Conservation (phyloP, 1,140 invertebrate genomes). For the Mizuhopecten yessoensis region DNA sequence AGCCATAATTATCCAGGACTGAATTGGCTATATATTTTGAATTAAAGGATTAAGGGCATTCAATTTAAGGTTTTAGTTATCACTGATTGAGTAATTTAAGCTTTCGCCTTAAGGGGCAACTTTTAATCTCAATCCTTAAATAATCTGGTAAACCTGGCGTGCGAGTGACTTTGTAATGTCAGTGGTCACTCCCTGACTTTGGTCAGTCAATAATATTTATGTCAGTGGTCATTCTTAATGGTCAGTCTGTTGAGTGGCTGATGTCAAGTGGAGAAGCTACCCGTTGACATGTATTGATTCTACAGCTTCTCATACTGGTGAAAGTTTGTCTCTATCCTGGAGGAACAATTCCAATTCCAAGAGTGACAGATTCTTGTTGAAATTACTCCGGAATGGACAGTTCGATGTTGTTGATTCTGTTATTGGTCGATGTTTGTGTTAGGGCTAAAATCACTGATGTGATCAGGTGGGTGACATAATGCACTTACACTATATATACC, state of each 20-base stretch:
- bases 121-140: neutral
- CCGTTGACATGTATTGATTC: neutral
- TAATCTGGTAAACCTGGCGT: neutral
- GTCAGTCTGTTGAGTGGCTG: neutral
- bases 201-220: neutral
- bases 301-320: neutral
- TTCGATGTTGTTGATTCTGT: neutral
- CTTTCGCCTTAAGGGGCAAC: neutral
- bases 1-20: neutral
- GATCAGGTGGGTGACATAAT: neutral
- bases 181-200: neutral
- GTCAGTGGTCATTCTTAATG: constrained; percentile 1
- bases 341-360: no score
- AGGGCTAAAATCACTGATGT: neutral
- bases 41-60: neutral
- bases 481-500: neutral
- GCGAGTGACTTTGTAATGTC: neutral
- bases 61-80: neutral
- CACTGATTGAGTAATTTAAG: neutral
- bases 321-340: no score
- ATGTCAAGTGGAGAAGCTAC: neutral
- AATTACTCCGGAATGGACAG: no score
- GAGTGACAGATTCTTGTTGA: no score
- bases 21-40: neutral
- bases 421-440: neutral